These are phyloP conservation scores for Gnatocerus cornutus DNA, from an alignment of 2,888 invertebrate genomes.

Conservation along the genomic window DNA sequence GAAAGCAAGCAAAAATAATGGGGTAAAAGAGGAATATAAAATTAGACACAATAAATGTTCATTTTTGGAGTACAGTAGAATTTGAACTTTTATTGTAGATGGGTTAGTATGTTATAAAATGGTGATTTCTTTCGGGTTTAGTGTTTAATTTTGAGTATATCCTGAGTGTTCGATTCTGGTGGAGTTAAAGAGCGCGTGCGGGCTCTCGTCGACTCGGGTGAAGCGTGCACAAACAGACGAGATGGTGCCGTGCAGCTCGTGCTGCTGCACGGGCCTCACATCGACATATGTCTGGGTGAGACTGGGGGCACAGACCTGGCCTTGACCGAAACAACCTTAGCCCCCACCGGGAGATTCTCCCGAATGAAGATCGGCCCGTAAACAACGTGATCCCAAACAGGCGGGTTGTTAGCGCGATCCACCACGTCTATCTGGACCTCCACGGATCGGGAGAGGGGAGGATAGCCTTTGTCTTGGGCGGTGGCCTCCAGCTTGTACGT, in stretches of 20 bases:
- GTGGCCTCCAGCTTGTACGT: slow-evolving; percentile 98
- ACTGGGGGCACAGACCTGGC: slow-evolving; percentile 89
- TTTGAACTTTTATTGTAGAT: no score
- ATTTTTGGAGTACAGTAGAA: no score
- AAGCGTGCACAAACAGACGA: slow-evolving; percentile 72
- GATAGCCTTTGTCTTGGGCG: slow-evolving; percentile 98
- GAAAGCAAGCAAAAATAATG: no score
- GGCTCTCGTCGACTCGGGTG: slow-evolving; percentile 71
- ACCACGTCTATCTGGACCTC: slow-evolving; percentile 99
- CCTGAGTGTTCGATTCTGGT: slow-evolving; percentile 26
- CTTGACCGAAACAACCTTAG: slow-evolving; percentile 98
- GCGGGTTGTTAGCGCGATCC: slow-evolving; percentile 98
- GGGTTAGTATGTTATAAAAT: no score
- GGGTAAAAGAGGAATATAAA: no score
- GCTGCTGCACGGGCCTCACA: slow-evolving; percentile 67
- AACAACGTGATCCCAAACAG: slow-evolving; percentile 96
- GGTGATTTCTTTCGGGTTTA: neutral
- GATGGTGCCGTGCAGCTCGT: slow-evolving; percentile 69
- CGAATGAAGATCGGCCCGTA: slow-evolving; percentile 98
- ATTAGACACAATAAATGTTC: no score
- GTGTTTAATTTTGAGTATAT: slow-evolving; percentile 1
- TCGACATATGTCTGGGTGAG: slow-evolving; percentile 43
- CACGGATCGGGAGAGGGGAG: slow-evolving; percentile 95
- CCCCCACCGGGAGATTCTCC: slow-evolving; percentile 98
- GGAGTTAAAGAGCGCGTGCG: slow-evolving; percentile 76